These are phyloP conservation scores for Aphidius gifuensis DNA, from an alignment of 1,140 invertebrate genomes.

Conservation along the genomic window DNA sequence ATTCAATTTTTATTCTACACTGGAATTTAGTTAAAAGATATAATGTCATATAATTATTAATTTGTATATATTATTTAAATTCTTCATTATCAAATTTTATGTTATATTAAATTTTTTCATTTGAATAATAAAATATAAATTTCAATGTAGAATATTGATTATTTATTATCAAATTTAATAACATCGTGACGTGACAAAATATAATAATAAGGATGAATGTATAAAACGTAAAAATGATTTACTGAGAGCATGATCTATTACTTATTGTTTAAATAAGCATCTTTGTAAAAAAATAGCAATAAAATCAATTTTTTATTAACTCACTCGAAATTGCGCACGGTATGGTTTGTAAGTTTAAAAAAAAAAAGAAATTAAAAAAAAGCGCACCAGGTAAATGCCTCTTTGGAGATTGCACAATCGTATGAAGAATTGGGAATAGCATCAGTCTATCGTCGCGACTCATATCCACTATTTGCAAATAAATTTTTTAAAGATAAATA, in stretches of 20 bases:
- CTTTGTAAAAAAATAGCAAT: constrained; percentile 25
- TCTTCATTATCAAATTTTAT: no score
- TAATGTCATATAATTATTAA: no score
- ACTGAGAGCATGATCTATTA: background rate
- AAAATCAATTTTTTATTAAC: constrained; percentile 14
- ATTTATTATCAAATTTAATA: constrained; percentile 16
- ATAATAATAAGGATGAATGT: background rate
- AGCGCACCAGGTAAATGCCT: constrained; percentile 68
- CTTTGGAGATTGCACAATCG: constrained; percentile 54
- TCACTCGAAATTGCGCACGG: constrained; percentile 49
- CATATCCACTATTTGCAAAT: constrained; percentile 39
- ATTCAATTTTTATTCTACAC: no score
- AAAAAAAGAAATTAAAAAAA: constrained; percentile 35
- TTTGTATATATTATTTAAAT: no score
- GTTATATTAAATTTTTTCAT: background rate
- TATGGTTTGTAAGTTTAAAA: constrained; percentile 57
- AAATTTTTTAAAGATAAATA: background rate
- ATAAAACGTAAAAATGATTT: background rate
- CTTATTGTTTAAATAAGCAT: constrained; percentile 2
- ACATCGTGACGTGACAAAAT: background rate
- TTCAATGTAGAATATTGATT: constrained; percentile 51
- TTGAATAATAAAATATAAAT: constrained; percentile 38
- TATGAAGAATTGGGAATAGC: constrained; percentile 52
- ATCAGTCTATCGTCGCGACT: constrained; percentile 50
- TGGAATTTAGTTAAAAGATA: no score